phyloP scores from a whole-genome alignment of 92 coral and sea anemone species.

The Umimayanthus chanpuru region DNA sequence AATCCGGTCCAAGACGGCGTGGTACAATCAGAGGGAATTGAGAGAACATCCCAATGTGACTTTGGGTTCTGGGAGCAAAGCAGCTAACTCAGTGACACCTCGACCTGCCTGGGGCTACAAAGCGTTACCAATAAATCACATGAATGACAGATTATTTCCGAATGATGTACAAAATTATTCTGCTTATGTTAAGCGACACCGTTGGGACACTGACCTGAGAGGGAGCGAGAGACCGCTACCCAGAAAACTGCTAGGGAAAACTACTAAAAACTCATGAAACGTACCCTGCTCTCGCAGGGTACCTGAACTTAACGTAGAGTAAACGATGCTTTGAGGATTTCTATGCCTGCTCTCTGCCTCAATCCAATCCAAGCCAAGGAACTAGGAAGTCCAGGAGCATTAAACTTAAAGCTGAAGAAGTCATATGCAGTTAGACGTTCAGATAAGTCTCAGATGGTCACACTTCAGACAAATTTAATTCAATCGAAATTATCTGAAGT shows the following conservation, averaged over 20 bases:
- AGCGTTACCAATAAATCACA: slow-evolving; percentile 73
- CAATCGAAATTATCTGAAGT: no score
- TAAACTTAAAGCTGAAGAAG: no score
- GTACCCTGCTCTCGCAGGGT: no score
- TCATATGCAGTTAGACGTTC: no score
- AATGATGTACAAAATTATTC: slow-evolving; percentile 59
- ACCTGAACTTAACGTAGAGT: no score
- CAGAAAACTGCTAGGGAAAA: slow-evolving; percentile 60
- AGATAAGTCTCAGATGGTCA: no score
- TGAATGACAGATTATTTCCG: slow-evolving; percentile 71
- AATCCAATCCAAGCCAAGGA: no score
- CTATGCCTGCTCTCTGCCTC: no score
- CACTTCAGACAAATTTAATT: no score
- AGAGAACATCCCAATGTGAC: slow-evolving; percentile 76
- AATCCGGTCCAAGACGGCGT: slow-evolving; percentile 82
- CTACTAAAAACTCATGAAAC: background rate
- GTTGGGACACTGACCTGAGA: slow-evolving; percentile 75
- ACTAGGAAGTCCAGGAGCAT: no score
- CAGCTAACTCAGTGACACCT: slow-evolving; percentile 89
- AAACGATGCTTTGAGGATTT: no score
- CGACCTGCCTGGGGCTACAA: slow-evolving; percentile 87
- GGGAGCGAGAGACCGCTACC: slow-evolving; percentile 69
- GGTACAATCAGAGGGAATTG: slow-evolving; percentile 59
- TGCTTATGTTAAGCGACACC: slow-evolving; percentile 77
- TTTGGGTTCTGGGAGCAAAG: slow-evolving; percentile 79